Conservation (phyloP, 2,888 invertebrate species). For the Chrysolina americana region DNA sequence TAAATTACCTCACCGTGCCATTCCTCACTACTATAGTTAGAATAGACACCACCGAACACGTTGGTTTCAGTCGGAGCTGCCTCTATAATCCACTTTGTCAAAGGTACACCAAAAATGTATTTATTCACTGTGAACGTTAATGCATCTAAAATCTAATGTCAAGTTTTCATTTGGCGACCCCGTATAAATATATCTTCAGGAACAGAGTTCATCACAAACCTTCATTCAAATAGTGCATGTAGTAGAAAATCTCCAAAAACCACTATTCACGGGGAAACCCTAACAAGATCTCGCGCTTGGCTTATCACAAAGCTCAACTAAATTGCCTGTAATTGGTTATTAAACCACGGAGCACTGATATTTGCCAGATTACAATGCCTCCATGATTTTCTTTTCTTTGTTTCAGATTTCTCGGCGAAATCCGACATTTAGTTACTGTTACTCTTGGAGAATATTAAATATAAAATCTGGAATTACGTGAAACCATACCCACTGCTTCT, state of each 20-base stretch:
- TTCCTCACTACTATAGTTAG: too few species aligned
- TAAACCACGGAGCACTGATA: conserved; percentile 55
- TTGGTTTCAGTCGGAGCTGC: too few species aligned
- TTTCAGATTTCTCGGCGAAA: conserved; percentile 36
- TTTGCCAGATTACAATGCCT: conserved; percentile 46
- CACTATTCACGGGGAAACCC: conserved; percentile 62
- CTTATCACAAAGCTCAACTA: conserved; percentile 59
- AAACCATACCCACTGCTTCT: conserved; percentile 36
- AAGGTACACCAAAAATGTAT: too few species aligned
- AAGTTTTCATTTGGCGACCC: background rate
- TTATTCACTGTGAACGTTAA: too few species aligned
- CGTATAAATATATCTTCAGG: background rate
- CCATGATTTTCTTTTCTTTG: conserved; percentile 35
- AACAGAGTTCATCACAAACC: background rate
- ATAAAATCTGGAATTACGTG: conserved; percentile 34
- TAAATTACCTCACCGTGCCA: too few species aligned
- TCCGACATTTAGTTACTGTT: conserved; percentile 35
- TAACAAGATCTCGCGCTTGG: conserved; percentile 65
- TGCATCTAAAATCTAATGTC: too few species aligned
- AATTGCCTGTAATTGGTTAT: conserved; percentile 62
- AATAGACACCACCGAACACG: too few species aligned
- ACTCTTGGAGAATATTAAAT: conserved; percentile 39
- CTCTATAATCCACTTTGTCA: too few species aligned
- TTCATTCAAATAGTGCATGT: conserved; percentile 10
- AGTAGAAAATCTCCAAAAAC: conserved; percentile 56